These are phyloP conservation scores for Trichomalopsis sarcophagae DNA, from an alignment of 1,140 invertebrate genomes.

Conservation along the genomic window DNA sequence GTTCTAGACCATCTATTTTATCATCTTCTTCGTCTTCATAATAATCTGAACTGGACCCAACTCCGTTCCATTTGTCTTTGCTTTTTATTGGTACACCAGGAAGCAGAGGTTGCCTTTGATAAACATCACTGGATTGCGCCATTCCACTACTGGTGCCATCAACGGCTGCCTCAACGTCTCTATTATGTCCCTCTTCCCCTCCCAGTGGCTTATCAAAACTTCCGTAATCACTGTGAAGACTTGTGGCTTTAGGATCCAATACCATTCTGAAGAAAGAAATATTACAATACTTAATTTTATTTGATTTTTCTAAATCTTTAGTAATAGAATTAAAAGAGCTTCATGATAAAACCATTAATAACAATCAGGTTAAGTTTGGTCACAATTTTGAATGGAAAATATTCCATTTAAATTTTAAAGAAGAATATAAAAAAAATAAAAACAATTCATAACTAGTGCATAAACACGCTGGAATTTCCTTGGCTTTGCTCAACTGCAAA, in stretches of 20 bases:
- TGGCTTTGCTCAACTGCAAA: neutral
- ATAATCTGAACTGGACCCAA: constrained; percentile 68
- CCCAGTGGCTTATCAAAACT: constrained; percentile 73
- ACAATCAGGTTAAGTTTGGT: neutral
- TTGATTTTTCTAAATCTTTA: neutral
- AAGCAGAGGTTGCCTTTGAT: constrained; percentile 75
- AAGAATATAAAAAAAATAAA: neutral
- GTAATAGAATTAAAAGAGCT: neutral
- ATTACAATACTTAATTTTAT: constrained; percentile 8
- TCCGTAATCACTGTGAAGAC: constrained; percentile 76
- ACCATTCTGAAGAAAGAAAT: constrained; percentile 72
- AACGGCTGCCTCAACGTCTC: constrained; percentile 69
- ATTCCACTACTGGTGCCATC: constrained; percentile 70
- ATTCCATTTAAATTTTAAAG: neutral
- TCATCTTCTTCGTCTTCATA: constrained; percentile 73
- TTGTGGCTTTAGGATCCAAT: constrained; percentile 75
- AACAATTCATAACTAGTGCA: neutral
- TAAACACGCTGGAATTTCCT: neutral
- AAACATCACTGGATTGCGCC: constrained; percentile 74
- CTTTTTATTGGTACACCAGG: constrained; percentile 68
- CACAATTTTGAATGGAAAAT: neutral
- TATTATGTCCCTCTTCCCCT: constrained; percentile 65
- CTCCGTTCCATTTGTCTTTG: constrained; percentile 70
- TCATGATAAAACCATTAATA: constrained; percentile 6
- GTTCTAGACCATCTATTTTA: constrained; percentile 68